Percentiles rank a stretch among this genome's conserved stretches.
These are phyloP conservation scores for Ranitomeya variabilis DNA, from an alignment of 2,113 vertebrate species.

Conservation along the genomic window DNA sequence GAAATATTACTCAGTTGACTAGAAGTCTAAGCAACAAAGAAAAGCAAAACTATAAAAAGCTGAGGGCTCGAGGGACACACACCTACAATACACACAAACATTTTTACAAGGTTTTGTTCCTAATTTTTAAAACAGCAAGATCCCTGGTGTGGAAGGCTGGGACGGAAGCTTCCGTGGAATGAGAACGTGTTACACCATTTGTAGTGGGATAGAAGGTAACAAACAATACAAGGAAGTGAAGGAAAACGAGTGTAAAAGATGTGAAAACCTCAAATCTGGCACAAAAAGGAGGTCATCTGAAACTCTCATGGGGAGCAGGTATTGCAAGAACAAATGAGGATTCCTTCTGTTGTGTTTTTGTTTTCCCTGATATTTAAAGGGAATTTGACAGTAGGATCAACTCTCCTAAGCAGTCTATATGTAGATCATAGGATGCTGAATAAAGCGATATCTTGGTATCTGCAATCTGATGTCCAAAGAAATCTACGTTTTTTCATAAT, in stretches of 20 bases:
- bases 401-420: too few species aligned
- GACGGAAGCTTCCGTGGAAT: constrained; percentile 76
- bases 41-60: constrained; percentile 63
- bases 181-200: constrained; percentile 82
- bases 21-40: neutral
- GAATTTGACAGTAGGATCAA: too few species aligned
- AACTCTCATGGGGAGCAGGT: neutral
- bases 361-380: too few species aligned
- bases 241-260: constrained; percentile 71
- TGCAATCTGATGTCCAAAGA: too few species aligned
- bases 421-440: too few species aligned
- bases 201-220: constrained; percentile 76
- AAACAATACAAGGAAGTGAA: constrained; percentile 87
- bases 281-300: constrained; percentile 50
- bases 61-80: constrained; percentile 52
- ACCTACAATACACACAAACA: constrained; percentile 61
- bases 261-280: constrained; percentile 64
- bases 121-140: constrained; percentile 70
- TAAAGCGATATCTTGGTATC: too few species aligned
- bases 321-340: neutral
- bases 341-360: neutral
- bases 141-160: constrained; percentile 64
- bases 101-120: constrained; percentile 73
- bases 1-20: neutral
- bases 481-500: too few species aligned